phyloP scores from a whole-genome alignment of 2,113 vertebrate species.

The Brachypodius melanocephalos region DNA sequence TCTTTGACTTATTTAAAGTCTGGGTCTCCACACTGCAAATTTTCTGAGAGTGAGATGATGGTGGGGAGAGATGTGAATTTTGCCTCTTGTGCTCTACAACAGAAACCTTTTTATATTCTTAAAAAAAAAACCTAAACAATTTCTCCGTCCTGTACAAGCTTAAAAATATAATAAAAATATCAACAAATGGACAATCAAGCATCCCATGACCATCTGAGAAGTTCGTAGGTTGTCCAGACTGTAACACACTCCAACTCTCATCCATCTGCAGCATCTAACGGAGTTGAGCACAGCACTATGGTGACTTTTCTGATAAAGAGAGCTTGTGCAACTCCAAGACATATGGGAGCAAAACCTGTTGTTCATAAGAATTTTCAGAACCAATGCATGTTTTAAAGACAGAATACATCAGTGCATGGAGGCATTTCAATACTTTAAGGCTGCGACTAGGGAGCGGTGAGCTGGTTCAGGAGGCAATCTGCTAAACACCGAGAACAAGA shows the following conservation, averaged over 20 bases:
- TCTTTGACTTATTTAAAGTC: not conserved
- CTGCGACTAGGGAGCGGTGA: not conserved
- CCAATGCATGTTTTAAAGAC: not conserved
- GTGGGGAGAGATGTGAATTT: not conserved
- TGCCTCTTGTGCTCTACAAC: not conserved
- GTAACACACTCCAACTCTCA: not conserved
- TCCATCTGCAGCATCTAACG: not conserved
- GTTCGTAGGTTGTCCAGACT: not conserved
- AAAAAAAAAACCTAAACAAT: not conserved
- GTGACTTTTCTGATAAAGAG: not conserved
- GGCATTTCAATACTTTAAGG: not conserved
- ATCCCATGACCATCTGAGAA: not conserved
- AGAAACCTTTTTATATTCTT: not conserved
- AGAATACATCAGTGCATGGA: not conserved
- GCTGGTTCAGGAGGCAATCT: not conserved
- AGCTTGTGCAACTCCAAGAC: not conserved
- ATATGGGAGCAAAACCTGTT: not conserved
- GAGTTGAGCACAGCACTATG: not conserved
- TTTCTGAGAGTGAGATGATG: not conserved
- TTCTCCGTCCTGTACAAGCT: not conserved
- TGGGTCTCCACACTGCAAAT: not conserved
- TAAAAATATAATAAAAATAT: not conserved
- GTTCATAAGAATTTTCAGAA: not conserved
- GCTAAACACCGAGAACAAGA: not conserved
- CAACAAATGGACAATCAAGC: not conserved